A percentile compares a stretch with the other conserved stretches of the same genome.
phyloP scores from a whole-genome alignment of 1,140 invertebrate genomes.

The Formica exsecta region DNA sequence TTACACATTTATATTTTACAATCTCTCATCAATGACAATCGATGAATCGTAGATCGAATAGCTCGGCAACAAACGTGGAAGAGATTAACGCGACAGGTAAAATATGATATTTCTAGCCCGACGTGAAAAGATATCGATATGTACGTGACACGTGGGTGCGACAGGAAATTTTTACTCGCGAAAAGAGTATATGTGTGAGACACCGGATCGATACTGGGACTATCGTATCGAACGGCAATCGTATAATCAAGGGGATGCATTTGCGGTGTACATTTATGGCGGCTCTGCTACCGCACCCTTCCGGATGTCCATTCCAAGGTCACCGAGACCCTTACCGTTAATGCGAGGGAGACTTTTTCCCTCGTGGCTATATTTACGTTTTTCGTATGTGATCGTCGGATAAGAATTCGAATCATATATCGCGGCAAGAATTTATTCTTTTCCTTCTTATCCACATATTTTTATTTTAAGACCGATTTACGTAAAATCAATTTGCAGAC shows the following conservation, averaged over 20 bases:
- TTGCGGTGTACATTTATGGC: constrained; percentile 80
- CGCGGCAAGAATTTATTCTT: background rate
- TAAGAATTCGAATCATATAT: constrained; percentile 11
- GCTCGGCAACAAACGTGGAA: background rate
- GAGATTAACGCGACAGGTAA: constrained; percentile 32
- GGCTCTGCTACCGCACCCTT: constrained; percentile 81
- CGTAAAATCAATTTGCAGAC: background rate
- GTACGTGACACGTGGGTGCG: constrained; percentile 22
- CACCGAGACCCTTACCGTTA: constrained; percentile 67
- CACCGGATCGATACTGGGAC: constrained; percentile 30
- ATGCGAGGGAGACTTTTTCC: constrained; percentile 64
- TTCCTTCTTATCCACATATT: constrained; percentile 33
- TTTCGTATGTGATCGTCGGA: constrained; percentile 3
- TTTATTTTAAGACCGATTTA: background rate
- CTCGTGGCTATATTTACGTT: constrained; percentile 15
- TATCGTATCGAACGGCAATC: constrained; percentile 74
- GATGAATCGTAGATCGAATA: constrained; percentile 8
- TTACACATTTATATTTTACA: background rate
- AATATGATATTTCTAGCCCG: constrained; percentile 15
- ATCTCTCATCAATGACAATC: background rate
- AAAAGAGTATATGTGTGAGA: background rate
- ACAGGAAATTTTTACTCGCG: constrained; percentile 49
- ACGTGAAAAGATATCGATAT: constrained; percentile 32
- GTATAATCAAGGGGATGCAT: constrained; percentile 84
- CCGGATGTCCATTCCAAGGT: constrained; percentile 81